phyloP scores from a whole-genome alignment of 64 coral and sea anemone genomes.

The Dendronephthya gigantea region DNA sequence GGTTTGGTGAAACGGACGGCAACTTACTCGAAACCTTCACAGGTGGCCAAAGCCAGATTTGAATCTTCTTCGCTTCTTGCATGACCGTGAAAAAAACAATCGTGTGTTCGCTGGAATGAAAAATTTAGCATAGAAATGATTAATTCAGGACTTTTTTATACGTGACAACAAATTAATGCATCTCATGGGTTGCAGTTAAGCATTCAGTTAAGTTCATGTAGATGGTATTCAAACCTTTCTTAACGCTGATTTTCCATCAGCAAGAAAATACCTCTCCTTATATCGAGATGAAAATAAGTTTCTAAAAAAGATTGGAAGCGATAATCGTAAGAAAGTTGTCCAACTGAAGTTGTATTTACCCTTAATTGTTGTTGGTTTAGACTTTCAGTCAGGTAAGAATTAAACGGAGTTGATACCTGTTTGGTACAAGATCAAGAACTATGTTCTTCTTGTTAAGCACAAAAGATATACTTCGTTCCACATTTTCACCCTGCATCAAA shows the following conservation, averaged over 20 bases:
- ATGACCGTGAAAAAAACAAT: not conserved
- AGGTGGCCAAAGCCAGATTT: not conserved
- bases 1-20: no score
- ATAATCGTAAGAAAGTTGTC: no score
- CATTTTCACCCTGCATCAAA: not conserved
- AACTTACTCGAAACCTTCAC: not conserved
- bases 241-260: not conserved
- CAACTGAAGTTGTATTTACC: no score
- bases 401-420: not conserved
- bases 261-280: not conserved
- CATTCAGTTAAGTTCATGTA: not conserved
- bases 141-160: not conserved
- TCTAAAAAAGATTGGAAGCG: no score
- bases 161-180: no score
- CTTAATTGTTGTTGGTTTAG: no score
- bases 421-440: not conserved
- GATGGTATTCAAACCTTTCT: not conserved
- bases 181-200: not conserved
- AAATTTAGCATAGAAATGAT: not conserved
- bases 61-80: not conserved
- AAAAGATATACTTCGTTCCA: slow-evolving; percentile 4
- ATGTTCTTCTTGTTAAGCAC: not conserved
- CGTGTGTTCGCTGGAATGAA: not conserved
- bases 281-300: not conserved
- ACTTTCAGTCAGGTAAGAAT: not conserved